These are phyloP conservation scores for Sycon ciliatum DNA, from an alignment of 37 sponge, comb jelly and placozoan species.

Conservation along the genomic window DNA sequence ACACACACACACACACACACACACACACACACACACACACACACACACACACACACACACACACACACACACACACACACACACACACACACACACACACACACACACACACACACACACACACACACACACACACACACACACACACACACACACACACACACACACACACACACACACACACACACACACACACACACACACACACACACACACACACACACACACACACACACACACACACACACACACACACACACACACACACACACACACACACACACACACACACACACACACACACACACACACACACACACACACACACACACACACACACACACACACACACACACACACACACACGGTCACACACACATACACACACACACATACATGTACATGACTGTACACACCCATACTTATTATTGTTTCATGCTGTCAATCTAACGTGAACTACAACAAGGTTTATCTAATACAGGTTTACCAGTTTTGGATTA, in stretches of 20 bases:
- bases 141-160: slow-evolving; percentile 5
- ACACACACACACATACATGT: background rate
- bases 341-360: slow-evolving; percentile 5
- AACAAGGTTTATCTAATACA: too few relatives aligned
- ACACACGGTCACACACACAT: background rate
- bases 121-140: slow-evolving; percentile 5
- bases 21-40: slow-evolving; percentile 5
- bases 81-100: slow-evolving; percentile 5
- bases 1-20: slow-evolving; percentile 5
- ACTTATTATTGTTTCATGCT: too few relatives aligned
- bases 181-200: background rate
- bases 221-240: background rate
- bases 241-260: slow-evolving; percentile 9
- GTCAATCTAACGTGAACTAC: too few relatives aligned
- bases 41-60: slow-evolving; percentile 5
- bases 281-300: slow-evolving; percentile 5
- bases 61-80: slow-evolving; percentile 5
- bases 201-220: background rate
- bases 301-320: slow-evolving; percentile 5
- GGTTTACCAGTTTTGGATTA: too few relatives aligned
- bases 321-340: slow-evolving; percentile 5
- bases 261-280: background rate
- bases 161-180: slow-evolving; percentile 5
- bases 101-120: slow-evolving; percentile 5
- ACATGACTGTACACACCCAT: background rate